A percentile compares a stretch with the other conserved stretches of the same genome.
phyloP scores from a whole-genome alignment of 2,888 invertebrate species.

The Plutella xylostella region DNA sequence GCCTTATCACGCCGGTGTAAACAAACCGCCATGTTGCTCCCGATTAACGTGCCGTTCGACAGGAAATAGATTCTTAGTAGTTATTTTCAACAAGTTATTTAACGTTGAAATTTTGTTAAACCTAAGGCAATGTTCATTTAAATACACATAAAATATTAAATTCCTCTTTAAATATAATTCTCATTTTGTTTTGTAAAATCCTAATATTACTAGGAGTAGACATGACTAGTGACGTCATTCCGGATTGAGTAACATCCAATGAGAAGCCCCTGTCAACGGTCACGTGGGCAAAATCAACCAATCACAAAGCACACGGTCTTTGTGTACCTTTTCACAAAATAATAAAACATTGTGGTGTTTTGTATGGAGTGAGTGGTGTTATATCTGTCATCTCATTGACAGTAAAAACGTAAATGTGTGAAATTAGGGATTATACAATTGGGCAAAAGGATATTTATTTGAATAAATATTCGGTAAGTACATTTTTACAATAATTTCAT shows the following conservation, averaged over 20 bases:
- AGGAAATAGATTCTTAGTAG: conserved; percentile 35
- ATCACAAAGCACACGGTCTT: conserved; percentile 63
- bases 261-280: conserved; percentile 27
- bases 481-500: conserved; percentile 13
- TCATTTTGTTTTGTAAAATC: too few species aligned
- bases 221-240: conserved; percentile 39
- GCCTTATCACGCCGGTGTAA: conserved; percentile 70
- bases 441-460: conserved; percentile 75
- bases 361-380: conserved; percentile 66
- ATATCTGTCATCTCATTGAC: conserved; percentile 64
- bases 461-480: conserved; percentile 78
- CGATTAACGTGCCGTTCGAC: conserved; percentile 34
- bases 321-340: conserved; percentile 67
- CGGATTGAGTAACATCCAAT: conserved; percentile 45
- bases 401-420: conserved; percentile 72
- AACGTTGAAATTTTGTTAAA: not conserved
- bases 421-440: conserved; percentile 77
- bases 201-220: not conserved
- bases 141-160: not conserved
- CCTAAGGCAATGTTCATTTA: not conserved
- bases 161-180: not conserved
- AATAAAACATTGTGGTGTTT: conserved; percentile 64
- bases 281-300: conserved; percentile 67
- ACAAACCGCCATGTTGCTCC: conserved; percentile 69
- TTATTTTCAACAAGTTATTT: not conserved